These are phyloP conservation scores for Drosophila sucinea DNA, from an alignment of 1,140 invertebrate genomes.

Conservation along the genomic window DNA sequence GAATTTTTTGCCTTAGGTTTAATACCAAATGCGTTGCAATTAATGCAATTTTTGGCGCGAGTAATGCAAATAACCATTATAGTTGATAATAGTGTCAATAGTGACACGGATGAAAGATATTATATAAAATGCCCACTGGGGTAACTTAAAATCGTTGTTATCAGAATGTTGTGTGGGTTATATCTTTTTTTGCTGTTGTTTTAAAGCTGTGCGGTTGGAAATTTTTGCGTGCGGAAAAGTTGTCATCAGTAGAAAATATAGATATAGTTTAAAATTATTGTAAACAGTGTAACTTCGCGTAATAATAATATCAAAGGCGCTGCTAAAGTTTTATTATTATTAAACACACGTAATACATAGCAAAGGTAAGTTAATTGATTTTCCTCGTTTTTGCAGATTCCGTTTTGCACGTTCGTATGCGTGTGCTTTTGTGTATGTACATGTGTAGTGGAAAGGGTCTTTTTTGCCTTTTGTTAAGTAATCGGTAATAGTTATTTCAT, in stretches of 20 bases:
- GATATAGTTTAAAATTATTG: constrained; percentile 46
- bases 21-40: too few relatives aligned
- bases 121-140: too few relatives aligned
- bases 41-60: too few relatives aligned
- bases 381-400: constrained; percentile 37
- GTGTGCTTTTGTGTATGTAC: constrained; percentile 31
- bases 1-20: too few relatives aligned
- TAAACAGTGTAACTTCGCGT: constrained; percentile 49
- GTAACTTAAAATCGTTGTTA: too few relatives aligned
- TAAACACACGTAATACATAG: constrained; percentile 43
- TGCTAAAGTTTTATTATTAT: constrained; percentile 38
- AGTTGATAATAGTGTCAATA: too few relatives aligned
- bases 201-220: constrained; percentile 31
- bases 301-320: constrained; percentile 23
- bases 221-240: constrained; percentile 22
- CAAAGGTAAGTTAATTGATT: constrained; percentile 50
- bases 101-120: too few relatives aligned
- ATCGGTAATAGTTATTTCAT: constrained; percentile 47
- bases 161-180: too few relatives aligned
- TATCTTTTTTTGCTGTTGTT: constrained; percentile 43
- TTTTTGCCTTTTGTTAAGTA: constrained; percentile 64
- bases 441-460: constrained; percentile 55
- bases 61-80: too few relatives aligned
- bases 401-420: constrained; percentile 4
- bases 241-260: constrained; percentile 61